A percentile compares a stretch with the other conserved stretches of the same genome.
These are phyloP conservation scores for Mystacides longicornis DNA, from an alignment of 2,888 invertebrate species.

Conservation along the genomic window DNA sequence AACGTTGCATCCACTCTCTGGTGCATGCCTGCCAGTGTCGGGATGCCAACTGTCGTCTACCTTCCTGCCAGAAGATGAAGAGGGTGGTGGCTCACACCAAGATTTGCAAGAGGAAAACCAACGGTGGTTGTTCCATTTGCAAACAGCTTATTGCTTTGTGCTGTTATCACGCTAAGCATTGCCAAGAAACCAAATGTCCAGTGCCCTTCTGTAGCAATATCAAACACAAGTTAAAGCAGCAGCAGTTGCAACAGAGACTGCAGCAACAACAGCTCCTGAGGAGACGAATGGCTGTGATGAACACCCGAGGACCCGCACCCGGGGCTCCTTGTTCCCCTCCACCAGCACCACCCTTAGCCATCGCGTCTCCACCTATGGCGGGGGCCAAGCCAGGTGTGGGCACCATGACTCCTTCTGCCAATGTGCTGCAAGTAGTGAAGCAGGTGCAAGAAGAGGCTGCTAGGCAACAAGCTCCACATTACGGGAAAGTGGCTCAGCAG, in stretches of 20 bases:
- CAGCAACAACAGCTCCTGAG: slow-evolving; percentile 92
- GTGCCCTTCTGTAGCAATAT: slow-evolving; percentile 99
- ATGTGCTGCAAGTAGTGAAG: slow-evolving; percentile 76
- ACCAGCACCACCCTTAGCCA: slow-evolving; percentile 30
- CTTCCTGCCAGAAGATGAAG: slow-evolving; percentile 99
- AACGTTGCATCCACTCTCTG: slow-evolving; percentile 86
- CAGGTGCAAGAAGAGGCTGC: slow-evolving; percentile 90
- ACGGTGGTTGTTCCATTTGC: slow-evolving; percentile 96
- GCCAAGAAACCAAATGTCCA: slow-evolving; percentile 91
- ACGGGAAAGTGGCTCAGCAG: slow-evolving; percentile 63
- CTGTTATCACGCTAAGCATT: slow-evolving; percentile 99
- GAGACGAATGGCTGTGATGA: slow-evolving; percentile 78
- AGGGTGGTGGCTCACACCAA: slow-evolving; percentile 97
- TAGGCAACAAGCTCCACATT: slow-evolving; percentile 70
- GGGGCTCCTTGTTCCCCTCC: slow-evolving; percentile 39
- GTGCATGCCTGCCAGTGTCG: slow-evolving; percentile 97
- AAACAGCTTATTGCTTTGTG: slow-evolving; percentile 98
- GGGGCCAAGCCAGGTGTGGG: slow-evolving; percentile 36
- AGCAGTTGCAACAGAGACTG: slow-evolving; percentile 89
- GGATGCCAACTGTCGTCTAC: slow-evolving; percentile 96
- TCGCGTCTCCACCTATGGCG: slow-evolving; percentile 32
- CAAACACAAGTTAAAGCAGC: slow-evolving; percentile 95
- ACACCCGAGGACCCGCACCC: slow-evolving; percentile 51
- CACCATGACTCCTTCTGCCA: slow-evolving; percentile 53
- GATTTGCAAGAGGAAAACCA: slow-evolving; percentile 90